Base-by-base conservation (phyloP, 2,113 vertebrate genomes). In the Stomatorhinus ivindoensis region DNA sequence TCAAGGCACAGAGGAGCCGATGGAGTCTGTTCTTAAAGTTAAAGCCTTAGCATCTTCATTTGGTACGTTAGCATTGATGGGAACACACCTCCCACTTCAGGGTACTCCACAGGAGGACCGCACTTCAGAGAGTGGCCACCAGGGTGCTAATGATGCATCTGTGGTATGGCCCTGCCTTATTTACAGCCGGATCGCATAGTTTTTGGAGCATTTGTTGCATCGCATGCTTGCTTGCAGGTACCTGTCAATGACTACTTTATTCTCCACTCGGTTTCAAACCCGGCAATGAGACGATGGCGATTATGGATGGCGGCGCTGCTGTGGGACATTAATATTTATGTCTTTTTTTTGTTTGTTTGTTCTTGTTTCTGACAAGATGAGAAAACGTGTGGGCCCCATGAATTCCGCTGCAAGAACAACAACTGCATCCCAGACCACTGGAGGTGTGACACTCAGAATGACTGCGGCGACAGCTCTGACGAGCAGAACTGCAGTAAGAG, bases 371-470 rank as follows among this genome's bases (percentile, higher is more conserved):
- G 15, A 27, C 24, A 94, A 99, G 98, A 98, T 0, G 98, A 99
- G 93, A 96, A 98, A 89, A 99, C 98, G 0, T 99, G 98, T 86
- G 98, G 98, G 89, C 97, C 98, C 6, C 99, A 99, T 95, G 98
- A 99, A 96, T 99, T 99, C 95, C 97, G 98, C 55, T 99, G 98
- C 35, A 98, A 98, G 93, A 99, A 98, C 93, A 99, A 99, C 92
- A 97, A 98, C 90, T 99, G 98, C 61, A 98, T 99, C 88, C 98
- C 98, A 0, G 97, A 98, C 0, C 98, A 98, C 91, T 99, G 98
- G 98, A 97, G 98, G 46, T 99, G 98, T 0, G 98, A 99, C 95
- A 96, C 98, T 0, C 98, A 99, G 94, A 99, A 99, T 0, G 98
- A 99, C 95, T 99, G 98, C 0, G 98, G 98, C 48, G 98, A 99